Conservation (phyloP, 1,140 invertebrate genomes). For the Cotesia vestalis region DNA sequence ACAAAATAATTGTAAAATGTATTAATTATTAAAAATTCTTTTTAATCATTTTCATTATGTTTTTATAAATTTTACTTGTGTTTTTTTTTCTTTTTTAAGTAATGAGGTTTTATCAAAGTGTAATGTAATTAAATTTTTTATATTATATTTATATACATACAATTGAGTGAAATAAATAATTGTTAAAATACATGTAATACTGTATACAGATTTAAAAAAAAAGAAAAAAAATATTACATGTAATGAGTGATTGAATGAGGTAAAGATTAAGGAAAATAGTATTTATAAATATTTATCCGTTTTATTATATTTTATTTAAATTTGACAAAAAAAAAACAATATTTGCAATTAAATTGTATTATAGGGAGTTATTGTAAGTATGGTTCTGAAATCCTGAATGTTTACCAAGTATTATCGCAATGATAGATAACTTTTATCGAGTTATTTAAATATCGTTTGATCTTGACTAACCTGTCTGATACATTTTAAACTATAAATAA, state of each 20-base stretch:
- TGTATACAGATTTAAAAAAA: too few relatives aligned
- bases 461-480: neutral
- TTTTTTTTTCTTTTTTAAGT: conserved; percentile 1
- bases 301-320: neutral
- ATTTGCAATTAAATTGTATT: conserved; percentile 12
- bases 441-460: too few relatives aligned
- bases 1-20: conserved; percentile 14
- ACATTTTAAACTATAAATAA: neutral
- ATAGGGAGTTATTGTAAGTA: conserved; percentile 30
- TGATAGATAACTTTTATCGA: neutral
- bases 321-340: neutral
- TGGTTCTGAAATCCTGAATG: conserved; percentile 30
- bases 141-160: too few relatives aligned
- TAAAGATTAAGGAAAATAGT: neutral
- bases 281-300: neutral
- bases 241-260: neutral
- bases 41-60: neutral
- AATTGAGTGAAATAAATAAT: too few relatives aligned
- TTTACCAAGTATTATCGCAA: conserved; percentile 14
- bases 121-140: too few relatives aligned
- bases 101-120: neutral
- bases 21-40: conserved; percentile 10
- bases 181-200: too few relatives aligned
- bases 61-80: conserved; percentile 8
- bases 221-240: neutral